These are phyloP conservation scores for Eleginops maclovinus DNA, from an alignment of 2,113 vertebrate species.

Conservation along the genomic window DNA sequence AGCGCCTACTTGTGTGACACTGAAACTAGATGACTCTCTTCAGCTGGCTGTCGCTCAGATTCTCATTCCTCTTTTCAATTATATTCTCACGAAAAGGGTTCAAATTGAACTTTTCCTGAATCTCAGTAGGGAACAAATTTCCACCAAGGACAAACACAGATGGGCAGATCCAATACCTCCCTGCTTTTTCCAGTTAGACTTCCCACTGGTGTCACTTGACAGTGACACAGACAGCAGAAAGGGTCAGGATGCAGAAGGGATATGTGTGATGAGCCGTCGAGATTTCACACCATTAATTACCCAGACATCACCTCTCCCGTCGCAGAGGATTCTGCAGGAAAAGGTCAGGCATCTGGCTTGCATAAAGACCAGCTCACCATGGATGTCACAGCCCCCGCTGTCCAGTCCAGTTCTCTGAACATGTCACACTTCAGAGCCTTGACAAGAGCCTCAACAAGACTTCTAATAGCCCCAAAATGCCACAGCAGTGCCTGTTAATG, in stretches of 20 bases:
- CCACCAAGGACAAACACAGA: conserved; percentile 29
- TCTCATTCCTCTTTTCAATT: conserved; percentile 41
- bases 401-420: conserved; percentile 40
- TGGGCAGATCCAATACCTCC: conserved; percentile 30
- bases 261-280: conserved; percentile 34
- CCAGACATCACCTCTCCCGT: conserved; percentile 63
- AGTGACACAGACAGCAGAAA: conserved; percentile 39
- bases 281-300: conserved; percentile 72
- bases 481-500: conserved; percentile 55
- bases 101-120: conserved; percentile 34
- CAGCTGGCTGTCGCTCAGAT: conserved; percentile 18
- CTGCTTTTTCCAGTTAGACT: conserved; percentile 27
- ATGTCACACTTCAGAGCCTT: conserved; percentile 61
- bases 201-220: conserved; percentile 29
- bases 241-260: conserved; percentile 2
- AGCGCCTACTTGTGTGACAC: conserved; percentile 15
- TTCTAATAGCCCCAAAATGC: conserved; percentile 66
- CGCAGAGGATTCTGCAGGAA: conserved; percentile 53
- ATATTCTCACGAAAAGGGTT: conserved; percentile 18
- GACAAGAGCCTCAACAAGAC: conserved; percentile 70
- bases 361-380: conserved; percentile 64
- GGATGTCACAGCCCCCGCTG: conserved; percentile 61
- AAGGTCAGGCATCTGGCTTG: conserved; percentile 77
- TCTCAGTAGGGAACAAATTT: conserved; percentile 37
- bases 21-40: conserved; percentile 19